Evolutionary conservation across 2,888 invertebrate species (phyloP).

Genomic region (Aspidiotus destructor): DNA sequence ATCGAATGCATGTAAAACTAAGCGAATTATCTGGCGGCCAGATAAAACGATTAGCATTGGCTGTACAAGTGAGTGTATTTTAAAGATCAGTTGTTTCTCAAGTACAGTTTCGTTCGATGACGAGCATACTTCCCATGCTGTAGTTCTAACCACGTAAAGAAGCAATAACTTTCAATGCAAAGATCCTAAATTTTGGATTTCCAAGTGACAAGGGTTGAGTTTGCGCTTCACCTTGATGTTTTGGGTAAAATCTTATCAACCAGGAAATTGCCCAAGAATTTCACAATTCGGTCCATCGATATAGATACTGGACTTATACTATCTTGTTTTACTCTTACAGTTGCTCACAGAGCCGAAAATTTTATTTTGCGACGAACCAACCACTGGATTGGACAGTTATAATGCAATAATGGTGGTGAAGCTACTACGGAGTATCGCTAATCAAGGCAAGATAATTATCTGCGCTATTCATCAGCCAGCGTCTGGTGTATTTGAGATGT

Average conservation of each 20-base stretch:
- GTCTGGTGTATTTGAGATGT: constrained; percentile 35
- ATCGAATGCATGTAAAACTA: constrained; percentile 60
- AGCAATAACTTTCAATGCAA: no score
- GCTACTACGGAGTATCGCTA: constrained; percentile 54
- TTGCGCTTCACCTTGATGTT: no score
- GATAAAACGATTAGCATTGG: constrained; percentile 72
- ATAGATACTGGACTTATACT: no score
- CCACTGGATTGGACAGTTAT: constrained; percentile 83
- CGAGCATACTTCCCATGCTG: no score
- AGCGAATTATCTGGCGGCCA: constrained; percentile 82
- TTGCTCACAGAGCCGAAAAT: constrained; percentile 78
- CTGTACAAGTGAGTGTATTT: constrained; percentile 57
- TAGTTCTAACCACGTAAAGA: no score
- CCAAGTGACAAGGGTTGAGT: no score
- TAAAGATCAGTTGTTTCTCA: no score
- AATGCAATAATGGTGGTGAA: constrained; percentile 72
- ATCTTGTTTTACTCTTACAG: constrained; percentile 43
- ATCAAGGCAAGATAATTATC: constrained; percentile 34
- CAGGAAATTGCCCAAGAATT: no score
- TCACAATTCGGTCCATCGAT: no score
- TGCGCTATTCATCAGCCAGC: constrained; percentile 36
- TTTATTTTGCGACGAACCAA: constrained; percentile 88
- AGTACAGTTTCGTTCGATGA: no score
- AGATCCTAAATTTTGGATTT: no score
- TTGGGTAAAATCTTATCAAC: no score